Base-by-base conservation (phyloP, 53 echinoderm and acorn worm species). In the Luidia sarsii region DNA sequence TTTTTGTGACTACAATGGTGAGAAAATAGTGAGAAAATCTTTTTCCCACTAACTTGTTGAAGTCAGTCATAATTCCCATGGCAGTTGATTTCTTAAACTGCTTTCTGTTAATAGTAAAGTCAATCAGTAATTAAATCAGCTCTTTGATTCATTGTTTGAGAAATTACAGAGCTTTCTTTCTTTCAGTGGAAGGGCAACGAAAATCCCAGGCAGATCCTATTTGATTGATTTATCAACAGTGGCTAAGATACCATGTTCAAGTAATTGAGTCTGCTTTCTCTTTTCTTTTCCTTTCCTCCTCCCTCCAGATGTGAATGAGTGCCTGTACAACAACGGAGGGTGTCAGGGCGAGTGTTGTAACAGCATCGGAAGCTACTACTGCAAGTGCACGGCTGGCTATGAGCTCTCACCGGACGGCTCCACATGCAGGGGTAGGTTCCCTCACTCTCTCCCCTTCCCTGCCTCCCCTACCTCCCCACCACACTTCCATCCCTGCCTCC, bases 291-390 rank as follows among this genome's bases (percentile, higher is more conserved):
- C 8, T 37, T 23, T 27, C 20, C 39, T 10, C 18, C 52, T 18
- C 29, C 0, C 46, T 68, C 30, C 86, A 96, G 97, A 96, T 91
- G 91, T 93, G 65, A 96, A 96, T 77, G 97, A 96, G 53, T 96
- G 97, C 70, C 61, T 88, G 54, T 92, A 90, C 48, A 93, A 90
- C 83, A 96, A 96, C 68, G 97, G 97, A 46, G 97, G 93, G 2
- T 96, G 97, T 39, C 88, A 87, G 30, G 95, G 95, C 0, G 50
- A 86, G 30, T 96, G 97, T 68, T 92, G 97, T 39, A 96, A 96
- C 49, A 96, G 93, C 24, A 96, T 96, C 11, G 97, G 97, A 4
- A 96, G 97, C 75, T 96, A 86, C 81, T 96, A 93, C 57, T 96
- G 97, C 77, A 93, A 93, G 70, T 96, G 97, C 68, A 63, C 71